Conservation (phyloP, 2,113 vertebrate genomes). For the Excalfactoria chinensis region DNA sequence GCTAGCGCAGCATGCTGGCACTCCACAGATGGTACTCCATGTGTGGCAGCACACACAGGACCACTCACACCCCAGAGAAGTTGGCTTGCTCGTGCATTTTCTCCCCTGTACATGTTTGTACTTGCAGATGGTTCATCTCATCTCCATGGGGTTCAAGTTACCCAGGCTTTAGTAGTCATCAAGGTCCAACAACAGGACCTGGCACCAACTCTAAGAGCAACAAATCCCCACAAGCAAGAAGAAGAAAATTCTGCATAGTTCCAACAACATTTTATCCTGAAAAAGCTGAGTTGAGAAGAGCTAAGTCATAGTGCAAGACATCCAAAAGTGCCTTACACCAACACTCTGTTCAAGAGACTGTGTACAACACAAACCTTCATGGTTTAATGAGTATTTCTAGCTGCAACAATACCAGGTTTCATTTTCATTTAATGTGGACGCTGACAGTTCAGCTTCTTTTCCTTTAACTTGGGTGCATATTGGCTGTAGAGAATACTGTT, state of each 20-base stretch:
- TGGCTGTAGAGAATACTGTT: neutral
- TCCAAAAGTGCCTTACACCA: neutral
- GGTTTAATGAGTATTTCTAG: neutral
- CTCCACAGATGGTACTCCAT: neutral
- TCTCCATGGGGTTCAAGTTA: neutral
- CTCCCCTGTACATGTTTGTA: accelerated
- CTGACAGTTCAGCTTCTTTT: neutral
- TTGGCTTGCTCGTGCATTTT: neutral
- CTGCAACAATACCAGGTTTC: neutral
- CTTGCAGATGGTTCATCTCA: neutral
- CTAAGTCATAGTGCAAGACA: neutral
- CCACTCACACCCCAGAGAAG: neutral
- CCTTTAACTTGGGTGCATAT: neutral
- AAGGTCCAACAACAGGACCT: neutral
- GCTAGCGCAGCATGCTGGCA: neutral
- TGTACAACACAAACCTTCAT: accelerated
- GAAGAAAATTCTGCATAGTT: neutral
- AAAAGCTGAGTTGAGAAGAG: neutral
- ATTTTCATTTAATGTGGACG: neutral
- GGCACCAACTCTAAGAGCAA: neutral
- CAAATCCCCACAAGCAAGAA: neutral
- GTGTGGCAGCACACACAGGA: accelerated
- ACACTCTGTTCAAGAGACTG: neutral
- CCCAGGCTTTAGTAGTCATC: neutral
- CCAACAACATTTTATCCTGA: neutral